phyloP scores from a whole-genome alignment of 2,888 invertebrate species.

The Busseola fusca region DNA sequence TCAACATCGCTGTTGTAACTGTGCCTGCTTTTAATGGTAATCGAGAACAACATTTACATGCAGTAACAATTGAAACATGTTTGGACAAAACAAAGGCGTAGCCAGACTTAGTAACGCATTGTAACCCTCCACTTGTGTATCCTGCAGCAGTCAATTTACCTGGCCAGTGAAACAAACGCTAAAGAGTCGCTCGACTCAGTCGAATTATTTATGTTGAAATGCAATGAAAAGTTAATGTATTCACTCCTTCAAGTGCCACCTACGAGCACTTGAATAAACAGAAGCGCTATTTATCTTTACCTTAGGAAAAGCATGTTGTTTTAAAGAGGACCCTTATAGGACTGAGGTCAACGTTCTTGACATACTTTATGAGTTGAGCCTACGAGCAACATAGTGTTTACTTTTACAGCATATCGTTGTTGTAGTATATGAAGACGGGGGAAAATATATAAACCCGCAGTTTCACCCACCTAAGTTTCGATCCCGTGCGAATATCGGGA shows the following conservation, averaged over 20 bases:
- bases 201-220: conserved; percentile 61
- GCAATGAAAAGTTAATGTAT: conserved; percentile 68
- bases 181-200: conserved; percentile 40
- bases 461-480: too few relatives aligned
- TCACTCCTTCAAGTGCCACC: conserved; percentile 75
- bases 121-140: conserved; percentile 58
- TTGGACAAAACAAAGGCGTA: conserved; percentile 81
- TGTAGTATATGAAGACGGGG: conserved; percentile 11
- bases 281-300: conserved; percentile 80
- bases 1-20: conserved; percentile 70
- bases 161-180: conserved; percentile 56
- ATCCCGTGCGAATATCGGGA: too few relatives aligned
- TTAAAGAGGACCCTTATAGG: conserved; percentile 75
- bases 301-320: conserved; percentile 78
- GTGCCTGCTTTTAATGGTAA: conserved; percentile 72
- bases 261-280: conserved; percentile 81
- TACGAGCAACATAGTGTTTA: conserved; percentile 55
- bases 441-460: conserved; percentile 14
- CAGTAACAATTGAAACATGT: conserved; percentile 78
- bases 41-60: conserved; percentile 81
- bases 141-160: conserved; percentile 52
- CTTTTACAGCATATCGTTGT: conserved; percentile 29
- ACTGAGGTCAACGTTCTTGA: conserved; percentile 80
- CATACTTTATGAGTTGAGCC: conserved; percentile 67
- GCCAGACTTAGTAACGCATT: conserved; percentile 65